Evolutionary conservation across 2,113 vertebrate species (phyloP), one percentile per base, ranked within the genome.

Genomic region (Nibea coibor): DNA sequence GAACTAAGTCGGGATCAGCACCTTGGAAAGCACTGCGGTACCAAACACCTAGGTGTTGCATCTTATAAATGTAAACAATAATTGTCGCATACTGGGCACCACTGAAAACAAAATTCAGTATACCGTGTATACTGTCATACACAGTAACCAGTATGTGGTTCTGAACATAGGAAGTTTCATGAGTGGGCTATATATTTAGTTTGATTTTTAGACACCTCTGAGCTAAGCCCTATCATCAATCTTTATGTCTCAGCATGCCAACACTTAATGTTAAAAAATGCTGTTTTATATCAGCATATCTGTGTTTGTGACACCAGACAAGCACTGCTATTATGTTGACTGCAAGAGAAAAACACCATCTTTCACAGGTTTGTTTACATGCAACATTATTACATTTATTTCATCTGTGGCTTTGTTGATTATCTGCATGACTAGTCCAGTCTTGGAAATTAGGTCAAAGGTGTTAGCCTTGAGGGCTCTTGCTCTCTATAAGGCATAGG

Each of bases 321-420:
- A 65, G 72, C 72, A 45, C 59, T 64, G 59, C 72, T 64, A 75
- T 75, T 43, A 20, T 75, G 59, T 56, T 75, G 61, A 75, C 61
- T 54, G 72, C 47, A 42, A 74, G 59, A 74, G 59, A 75, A 75
- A 75, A 65, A 56, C 59, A 56, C 59, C 72, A 50, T 59, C 43
- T 68, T 59, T 77, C 42, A 24, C 42, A 58, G 43, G 62, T 73
- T 16, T 73, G 43, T 61, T 12, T 45, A 20, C 42, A 26, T 45
- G 15, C 12, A 42, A 43, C 19, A 26, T 43, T 45, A 64, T 22
- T 42, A 26, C 45, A 17, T 10, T 24, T 47, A 5, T 24, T 56
- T 56, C 1, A 24, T 48, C 56, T n/a, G 4, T 57, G 50, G 68
- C 68, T 56, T 42, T 72, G 54, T 72, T 72, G 54, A 72, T 72